These are phyloP conservation scores for Dryobota labecula DNA, from an alignment of 2,888 invertebrate genomes.

Conservation along the genomic window DNA sequence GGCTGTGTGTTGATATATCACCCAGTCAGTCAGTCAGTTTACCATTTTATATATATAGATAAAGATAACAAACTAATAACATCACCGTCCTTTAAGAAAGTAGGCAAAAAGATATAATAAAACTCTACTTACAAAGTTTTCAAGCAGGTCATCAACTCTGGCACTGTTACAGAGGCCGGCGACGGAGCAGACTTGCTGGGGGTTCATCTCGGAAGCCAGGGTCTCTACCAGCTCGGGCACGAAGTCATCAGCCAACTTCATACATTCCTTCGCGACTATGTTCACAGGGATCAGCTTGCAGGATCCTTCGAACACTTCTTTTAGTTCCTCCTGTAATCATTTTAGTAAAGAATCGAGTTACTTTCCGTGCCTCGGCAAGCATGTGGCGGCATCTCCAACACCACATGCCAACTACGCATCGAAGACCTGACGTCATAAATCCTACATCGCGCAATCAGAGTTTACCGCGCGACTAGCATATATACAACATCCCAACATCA, in stretches of 20 bases:
- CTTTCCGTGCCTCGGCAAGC: too few species aligned
- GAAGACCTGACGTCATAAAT: too few species aligned
- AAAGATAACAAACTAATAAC: background rate
- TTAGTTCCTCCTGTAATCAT: conserved; percentile 93
- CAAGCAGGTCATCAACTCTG: conserved; percentile 92
- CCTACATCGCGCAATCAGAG: too few species aligned
- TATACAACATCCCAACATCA: too few species aligned
- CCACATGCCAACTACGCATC: too few species aligned
- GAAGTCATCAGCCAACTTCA: conserved; percentile 95
- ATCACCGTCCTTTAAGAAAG: too few species aligned
- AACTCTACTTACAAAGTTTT: conserved; percentile 84
- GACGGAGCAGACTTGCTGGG: conserved; percentile 96
- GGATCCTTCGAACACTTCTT: conserved; percentile 96
- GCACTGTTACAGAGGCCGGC: conserved; percentile 96
- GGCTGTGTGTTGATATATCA: too few species aligned
- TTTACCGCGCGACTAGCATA: too few species aligned
- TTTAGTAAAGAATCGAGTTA: background rate
- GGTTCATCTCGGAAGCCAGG: conserved; percentile 97
- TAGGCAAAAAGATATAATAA: background rate
- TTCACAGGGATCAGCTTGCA: conserved; percentile 95
- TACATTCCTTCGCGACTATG: conserved; percentile 93
- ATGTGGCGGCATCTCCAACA: too few species aligned
- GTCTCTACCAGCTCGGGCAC: conserved; percentile 97
- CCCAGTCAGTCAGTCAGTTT: too few species aligned
- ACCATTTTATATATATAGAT: too few species aligned